Conservation (phyloP, 2,888 invertebrate genomes). For the Thera obeliscata region DNA sequence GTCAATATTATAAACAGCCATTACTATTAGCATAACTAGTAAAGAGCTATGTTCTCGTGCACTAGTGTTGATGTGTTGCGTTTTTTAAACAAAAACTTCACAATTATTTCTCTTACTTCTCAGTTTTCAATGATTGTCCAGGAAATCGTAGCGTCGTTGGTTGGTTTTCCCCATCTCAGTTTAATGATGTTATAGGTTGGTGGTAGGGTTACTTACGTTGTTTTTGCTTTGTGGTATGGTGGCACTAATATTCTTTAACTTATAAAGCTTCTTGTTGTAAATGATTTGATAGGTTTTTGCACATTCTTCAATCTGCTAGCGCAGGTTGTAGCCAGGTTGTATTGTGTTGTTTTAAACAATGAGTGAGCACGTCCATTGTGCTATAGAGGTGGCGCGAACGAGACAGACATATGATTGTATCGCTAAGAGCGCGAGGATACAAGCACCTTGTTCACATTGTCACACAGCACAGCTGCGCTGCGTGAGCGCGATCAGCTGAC, state of each 20-base stretch:
- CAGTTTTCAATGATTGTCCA: neutral
- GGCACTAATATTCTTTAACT: neutral
- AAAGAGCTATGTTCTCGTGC: neutral
- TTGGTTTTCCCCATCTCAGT: constrained; percentile 8
- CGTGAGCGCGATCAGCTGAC: constrained; percentile 83
- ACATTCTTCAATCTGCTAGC: constrained; percentile 43
- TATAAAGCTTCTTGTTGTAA: constrained; percentile 15
- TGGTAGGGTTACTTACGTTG: neutral
- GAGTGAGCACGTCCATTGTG: constrained; percentile 66
- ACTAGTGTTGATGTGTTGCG: neutral
- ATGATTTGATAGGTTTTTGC: constrained; percentile 34
- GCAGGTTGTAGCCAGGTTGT: constrained; percentile 48
- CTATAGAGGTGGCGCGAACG: constrained; percentile 62
- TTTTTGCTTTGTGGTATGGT: neutral
- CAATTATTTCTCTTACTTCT: neutral
- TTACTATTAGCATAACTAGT: neutral
- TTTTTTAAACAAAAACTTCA: neutral
- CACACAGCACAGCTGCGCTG: constrained; percentile 69
- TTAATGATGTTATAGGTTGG: neutral
- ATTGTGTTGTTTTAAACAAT: constrained; percentile 69
- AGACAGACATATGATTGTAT: constrained; percentile 64
- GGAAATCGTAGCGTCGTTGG: constrained; percentile 20
- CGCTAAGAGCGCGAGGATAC: constrained; percentile 45
- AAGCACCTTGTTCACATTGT: constrained; percentile 38
- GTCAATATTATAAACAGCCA: neutral